phyloP scores from a whole-genome alignment of 2,888 invertebrate species.

The Hyles lineata region DNA sequence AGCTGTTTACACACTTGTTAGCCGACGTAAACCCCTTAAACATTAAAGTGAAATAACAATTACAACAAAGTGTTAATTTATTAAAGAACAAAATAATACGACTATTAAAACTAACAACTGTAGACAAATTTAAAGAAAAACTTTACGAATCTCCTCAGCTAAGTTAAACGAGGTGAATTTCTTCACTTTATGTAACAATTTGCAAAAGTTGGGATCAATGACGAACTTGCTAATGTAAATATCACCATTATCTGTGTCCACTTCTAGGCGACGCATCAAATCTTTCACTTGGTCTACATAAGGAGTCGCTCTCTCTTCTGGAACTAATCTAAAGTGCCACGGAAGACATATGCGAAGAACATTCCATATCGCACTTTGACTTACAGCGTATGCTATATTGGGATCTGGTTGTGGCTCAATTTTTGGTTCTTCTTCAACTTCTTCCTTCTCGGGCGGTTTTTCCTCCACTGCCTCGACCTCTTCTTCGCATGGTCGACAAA shows the following conservation, averaged over 20 bases:
- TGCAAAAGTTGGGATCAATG: slow-evolving; percentile 62
- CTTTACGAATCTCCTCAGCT: slow-evolving; percentile 58
- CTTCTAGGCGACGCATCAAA: slow-evolving; percentile 60
- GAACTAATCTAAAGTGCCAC: slow-evolving; percentile 70
- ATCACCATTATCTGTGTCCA: slow-evolving; percentile 69
- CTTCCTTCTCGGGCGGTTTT: slow-evolving; percentile 53
- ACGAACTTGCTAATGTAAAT: slow-evolving; percentile 73
- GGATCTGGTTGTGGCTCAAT: slow-evolving; percentile 58
- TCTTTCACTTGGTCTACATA: slow-evolving; percentile 60
- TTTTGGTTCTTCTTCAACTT: slow-evolving; percentile 59
- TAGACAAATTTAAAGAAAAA: slow-evolving; percentile 41
- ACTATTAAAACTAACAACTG: neutral
- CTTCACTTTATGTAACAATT: slow-evolving; percentile 68
- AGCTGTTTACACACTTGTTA: slow-evolving; percentile 90
- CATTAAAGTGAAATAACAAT: slow-evolving; percentile 17
- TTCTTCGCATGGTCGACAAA: slow-evolving; percentile 70
- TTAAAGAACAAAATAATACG: slow-evolving; percentile 23
- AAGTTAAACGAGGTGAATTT: slow-evolving; percentile 70
- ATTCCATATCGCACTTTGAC: slow-evolving; percentile 72
- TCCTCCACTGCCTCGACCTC: slow-evolving; percentile 54
- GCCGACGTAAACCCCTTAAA: slow-evolving; percentile 84
- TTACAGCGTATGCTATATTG: slow-evolving; percentile 65
- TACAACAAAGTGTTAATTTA: neutral
- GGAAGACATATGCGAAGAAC: slow-evolving; percentile 71
- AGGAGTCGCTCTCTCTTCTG: slow-evolving; percentile 60